Evolutionary conservation across 2,888 invertebrate genomes (phyloP).

Genomic region (Perithous albicinctus): DNA sequence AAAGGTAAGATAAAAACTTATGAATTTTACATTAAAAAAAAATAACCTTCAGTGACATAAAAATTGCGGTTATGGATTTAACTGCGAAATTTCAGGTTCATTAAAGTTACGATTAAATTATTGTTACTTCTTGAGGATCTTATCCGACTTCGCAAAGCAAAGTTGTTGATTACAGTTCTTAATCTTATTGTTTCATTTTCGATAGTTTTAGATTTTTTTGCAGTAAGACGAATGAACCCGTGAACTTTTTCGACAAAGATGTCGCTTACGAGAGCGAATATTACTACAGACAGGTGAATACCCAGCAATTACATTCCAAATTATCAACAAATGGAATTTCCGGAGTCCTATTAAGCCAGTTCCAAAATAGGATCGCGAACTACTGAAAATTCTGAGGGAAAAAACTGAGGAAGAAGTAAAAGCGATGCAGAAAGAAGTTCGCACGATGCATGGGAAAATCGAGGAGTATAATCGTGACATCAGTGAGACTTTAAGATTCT

Average conservation of each 20-base stretch:
- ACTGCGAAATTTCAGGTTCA: not conserved
- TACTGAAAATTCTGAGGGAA: constrained; percentile 73
- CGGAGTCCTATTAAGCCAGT: constrained; percentile 3
- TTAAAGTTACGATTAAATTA: not conserved
- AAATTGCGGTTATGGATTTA: constrained; percentile 15
- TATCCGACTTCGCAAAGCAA: not conserved
- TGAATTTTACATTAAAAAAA: not conserved
- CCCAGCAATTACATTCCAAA: not conserved
- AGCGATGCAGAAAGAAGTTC: constrained; percentile 75
- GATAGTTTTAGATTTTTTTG: constrained; percentile 53
- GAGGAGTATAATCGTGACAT: constrained; percentile 77
- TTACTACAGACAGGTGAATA: constrained; percentile 76
- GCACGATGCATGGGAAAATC: constrained; percentile 74
- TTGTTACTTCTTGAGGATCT: not conserved
- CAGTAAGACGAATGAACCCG: constrained; percentile 66
- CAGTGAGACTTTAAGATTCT: constrained; percentile 75
- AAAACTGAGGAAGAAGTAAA: constrained; percentile 76
- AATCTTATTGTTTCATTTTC: not conserved
- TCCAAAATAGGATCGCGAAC: constrained; percentile 71
- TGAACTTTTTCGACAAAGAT: constrained; percentile 66
- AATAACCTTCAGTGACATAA: not conserved
- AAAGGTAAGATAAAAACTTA: constrained; percentile 54
- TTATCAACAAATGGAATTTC: not conserved
- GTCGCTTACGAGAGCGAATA: constrained; percentile 76
- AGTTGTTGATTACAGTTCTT: too few species aligned